phyloP scores from a whole-genome alignment of 2,113 vertebrate genomes.

The Festucalex cinctus region DNA sequence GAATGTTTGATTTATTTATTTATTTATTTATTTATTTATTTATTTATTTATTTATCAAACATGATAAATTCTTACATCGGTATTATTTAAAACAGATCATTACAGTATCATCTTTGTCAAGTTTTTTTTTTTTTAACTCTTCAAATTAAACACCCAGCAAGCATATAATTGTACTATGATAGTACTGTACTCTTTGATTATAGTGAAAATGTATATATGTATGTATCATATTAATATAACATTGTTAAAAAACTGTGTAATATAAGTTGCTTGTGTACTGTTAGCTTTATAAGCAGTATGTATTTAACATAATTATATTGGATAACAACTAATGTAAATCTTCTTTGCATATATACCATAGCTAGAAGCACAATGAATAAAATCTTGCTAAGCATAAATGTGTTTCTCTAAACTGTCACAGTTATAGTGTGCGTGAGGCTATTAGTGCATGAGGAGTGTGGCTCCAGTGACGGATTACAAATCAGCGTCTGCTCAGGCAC shows the following conservation, averaged over 20 bases:
- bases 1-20: too few species aligned
- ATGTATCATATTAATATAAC: not conserved
- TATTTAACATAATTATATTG: not conserved
- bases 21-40: too few species aligned
- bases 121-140: too few species aligned
- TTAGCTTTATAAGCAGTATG: not conserved
- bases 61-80: too few species aligned
- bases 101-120: too few species aligned
- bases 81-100: too few species aligned
- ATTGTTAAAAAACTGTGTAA: not conserved
- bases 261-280: not conserved
- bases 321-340: not conserved
- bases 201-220: not conserved
- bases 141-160: not conserved
- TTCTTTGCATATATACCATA: slow-evolving; percentile 1
- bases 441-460: not conserved
- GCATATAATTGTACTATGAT: not conserved
- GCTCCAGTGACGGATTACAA: not conserved
- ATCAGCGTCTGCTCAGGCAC: not conserved
- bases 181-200: not conserved
- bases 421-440: not conserved
- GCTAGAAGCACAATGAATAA: slow-evolving; percentile 42
- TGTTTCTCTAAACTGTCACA: slow-evolving; percentile 5
- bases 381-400: slow-evolving; percentile 29
- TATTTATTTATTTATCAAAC: too few species aligned